These are phyloP conservation scores for Tetragnatha versicolor DNA, from an alignment of 1,140 invertebrate species.

Conservation along the genomic window DNA sequence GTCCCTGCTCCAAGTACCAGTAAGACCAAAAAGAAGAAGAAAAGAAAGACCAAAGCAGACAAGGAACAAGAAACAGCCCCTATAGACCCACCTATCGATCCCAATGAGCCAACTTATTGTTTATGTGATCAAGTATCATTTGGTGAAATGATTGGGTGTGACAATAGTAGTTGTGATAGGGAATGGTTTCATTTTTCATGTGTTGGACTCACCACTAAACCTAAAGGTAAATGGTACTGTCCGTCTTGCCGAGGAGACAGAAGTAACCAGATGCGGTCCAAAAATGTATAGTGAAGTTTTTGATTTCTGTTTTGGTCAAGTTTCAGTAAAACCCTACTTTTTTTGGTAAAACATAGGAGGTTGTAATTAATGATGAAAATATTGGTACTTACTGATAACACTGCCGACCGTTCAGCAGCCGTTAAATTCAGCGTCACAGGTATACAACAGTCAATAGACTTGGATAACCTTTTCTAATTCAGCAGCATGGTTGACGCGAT, in stretches of 20 bases:
- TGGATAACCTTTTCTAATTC: too few species aligned
- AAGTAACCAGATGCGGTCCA: constrained; percentile 56
- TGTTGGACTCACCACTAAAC: constrained; percentile 69
- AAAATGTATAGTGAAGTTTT: neutral
- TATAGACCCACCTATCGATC: constrained; percentile 83
- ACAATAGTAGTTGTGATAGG: constrained; percentile 70
- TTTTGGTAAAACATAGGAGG: too few species aligned
- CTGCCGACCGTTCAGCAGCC: too few species aligned
- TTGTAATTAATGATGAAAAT: too few species aligned
- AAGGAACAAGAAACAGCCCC: constrained; percentile 68
- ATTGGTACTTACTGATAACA: too few species aligned
- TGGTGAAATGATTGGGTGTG: constrained; percentile 71
- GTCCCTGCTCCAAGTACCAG: constrained; percentile 58
- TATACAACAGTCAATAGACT: too few species aligned
- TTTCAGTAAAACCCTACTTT: too few species aligned
- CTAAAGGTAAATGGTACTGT: constrained; percentile 70
- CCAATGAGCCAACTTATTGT: constrained; percentile 97
- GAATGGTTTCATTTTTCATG: constrained; percentile 73
- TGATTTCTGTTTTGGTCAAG: neutral
- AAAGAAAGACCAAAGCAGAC: constrained; percentile 61
- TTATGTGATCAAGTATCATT: constrained; percentile 78
- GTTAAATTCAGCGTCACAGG: too few species aligned
- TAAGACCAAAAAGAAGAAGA: constrained; percentile 67
- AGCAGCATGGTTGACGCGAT: too few species aligned
- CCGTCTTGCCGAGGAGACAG: constrained; percentile 59